Conservation (phyloP, 2,113 vertebrate species). For the Toxotes jaculatrix region DNA sequence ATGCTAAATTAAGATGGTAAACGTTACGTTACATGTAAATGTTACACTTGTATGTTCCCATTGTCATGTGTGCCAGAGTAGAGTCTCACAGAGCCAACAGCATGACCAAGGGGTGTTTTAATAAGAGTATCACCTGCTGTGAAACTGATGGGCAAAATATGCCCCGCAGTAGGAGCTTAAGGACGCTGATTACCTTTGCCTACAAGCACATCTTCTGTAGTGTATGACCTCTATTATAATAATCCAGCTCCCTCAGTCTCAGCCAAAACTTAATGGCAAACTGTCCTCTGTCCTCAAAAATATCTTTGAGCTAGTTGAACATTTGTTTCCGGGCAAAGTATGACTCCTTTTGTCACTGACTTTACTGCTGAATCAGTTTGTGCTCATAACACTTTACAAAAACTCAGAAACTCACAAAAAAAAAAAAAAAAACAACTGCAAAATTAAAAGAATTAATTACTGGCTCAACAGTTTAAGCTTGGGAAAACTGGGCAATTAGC, state of each 20-base stretch:
- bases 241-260: not conserved
- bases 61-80: not conserved
- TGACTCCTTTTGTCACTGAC: conserved; percentile 1
- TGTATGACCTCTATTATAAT: not conserved
- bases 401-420: not conserved
- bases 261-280: not conserved
- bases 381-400: not conserved
- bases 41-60: not conserved
- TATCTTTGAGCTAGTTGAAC: not conserved
- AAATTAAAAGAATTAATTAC: conserved; percentile 11
- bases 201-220: not conserved
- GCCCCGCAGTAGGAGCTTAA: not conserved
- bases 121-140: not conserved
- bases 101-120: not conserved
- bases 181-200: not conserved
- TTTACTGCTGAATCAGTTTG: conserved; percentile 18
- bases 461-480: not conserved
- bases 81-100: not conserved
- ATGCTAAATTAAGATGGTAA: not conserved
- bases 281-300: not conserved
- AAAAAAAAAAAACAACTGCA: not conserved
- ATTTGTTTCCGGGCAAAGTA: not conserved
- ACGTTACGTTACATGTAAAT: not conserved
- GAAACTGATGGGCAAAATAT: not conserved
- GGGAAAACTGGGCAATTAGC: not conserved